Conservation (phyloP, 1,140 invertebrate species). For the Hylaeus volcanicus region DNA sequence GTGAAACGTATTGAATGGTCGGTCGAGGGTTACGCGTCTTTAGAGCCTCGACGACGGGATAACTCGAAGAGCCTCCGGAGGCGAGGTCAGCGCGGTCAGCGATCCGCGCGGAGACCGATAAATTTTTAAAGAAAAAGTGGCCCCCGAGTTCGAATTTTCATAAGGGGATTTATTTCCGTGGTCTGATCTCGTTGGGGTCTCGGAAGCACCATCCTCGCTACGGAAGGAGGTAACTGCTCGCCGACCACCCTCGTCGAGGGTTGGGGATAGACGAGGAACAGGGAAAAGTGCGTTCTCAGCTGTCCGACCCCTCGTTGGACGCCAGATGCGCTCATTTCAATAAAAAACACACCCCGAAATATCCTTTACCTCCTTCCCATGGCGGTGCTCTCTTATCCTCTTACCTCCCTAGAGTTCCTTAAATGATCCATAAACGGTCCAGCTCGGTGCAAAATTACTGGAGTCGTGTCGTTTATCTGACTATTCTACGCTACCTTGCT, state of each 20-base stretch:
- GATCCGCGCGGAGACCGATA: conserved; percentile 58
- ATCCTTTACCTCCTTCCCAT: conserved; percentile 19
- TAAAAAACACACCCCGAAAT: conserved; percentile 62
- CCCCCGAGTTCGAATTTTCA: conserved; percentile 69
- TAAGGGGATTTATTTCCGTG: conserved; percentile 71
- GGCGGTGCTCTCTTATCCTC: conserved; percentile 32
- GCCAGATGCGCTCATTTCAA: conserved; percentile 68
- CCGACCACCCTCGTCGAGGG: conserved; percentile 15
- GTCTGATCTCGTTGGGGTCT: not conserved
- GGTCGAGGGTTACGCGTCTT: conserved; percentile 24
- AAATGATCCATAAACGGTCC: conserved; percentile 55
- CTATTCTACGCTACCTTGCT: conserved; percentile 15
- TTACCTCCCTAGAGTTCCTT: conserved; percentile 41
- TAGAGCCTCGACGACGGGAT: conserved; percentile 30
- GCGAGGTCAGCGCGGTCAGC: conserved; percentile 51
- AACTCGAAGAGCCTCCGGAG: not conserved
- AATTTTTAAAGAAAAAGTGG: conserved; percentile 60
- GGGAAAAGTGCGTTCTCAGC: conserved; percentile 68
- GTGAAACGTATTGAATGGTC: not conserved
- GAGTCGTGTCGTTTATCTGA: conserved; percentile 26
- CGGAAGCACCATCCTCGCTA: conserved; percentile 61
- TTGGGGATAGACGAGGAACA: not conserved
- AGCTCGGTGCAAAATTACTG: conserved; percentile 42
- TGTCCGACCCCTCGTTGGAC: conserved; percentile 40
- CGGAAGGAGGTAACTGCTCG: conserved; percentile 30